Evolutionary conservation across 2,113 vertebrate species (phyloP).

Genomic region (Trachemys scripta): DNA sequence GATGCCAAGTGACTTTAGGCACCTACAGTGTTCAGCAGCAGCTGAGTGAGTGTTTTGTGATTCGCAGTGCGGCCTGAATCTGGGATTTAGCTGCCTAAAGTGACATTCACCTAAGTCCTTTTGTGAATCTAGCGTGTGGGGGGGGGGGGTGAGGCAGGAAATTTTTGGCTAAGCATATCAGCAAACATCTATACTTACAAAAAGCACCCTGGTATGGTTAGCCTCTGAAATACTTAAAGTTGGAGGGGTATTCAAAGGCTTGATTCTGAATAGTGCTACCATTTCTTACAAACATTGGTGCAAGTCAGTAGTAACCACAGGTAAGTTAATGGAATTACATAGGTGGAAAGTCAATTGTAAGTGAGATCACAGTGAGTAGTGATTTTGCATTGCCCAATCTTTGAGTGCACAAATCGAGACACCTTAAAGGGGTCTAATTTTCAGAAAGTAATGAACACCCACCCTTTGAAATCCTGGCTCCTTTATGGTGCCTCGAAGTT

Average conservation of each 20-base stretch:
- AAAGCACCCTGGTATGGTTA: not conserved
- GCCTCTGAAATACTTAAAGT: not conserved
- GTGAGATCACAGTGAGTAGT: not conserved
- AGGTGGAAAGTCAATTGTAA: not conserved
- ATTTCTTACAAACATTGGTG: not conserved
- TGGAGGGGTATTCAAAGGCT: not conserved
- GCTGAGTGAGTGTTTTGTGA: too few species aligned
- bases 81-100: too few species aligned
- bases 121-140: too few species aligned
- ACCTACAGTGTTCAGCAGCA: too few species aligned
- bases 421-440: too few species aligned
- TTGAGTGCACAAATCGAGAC: not conserved
- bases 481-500: too few species aligned
- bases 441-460: too few species aligned
- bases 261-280: not conserved
- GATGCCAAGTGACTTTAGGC: too few species aligned
- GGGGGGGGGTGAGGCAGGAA: not conserved
- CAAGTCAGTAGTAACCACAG: not conserved
- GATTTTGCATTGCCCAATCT: not conserved
- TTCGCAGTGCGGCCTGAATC: too few species aligned
- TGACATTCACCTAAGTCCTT: too few species aligned
- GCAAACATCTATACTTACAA: accelerated
- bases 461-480: too few species aligned
- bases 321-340: not conserved
- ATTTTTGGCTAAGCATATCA: not conserved